phyloP scores from a whole-genome alignment of 2,888 invertebrate genomes.

The Zaprionus bogoriensis region DNA sequence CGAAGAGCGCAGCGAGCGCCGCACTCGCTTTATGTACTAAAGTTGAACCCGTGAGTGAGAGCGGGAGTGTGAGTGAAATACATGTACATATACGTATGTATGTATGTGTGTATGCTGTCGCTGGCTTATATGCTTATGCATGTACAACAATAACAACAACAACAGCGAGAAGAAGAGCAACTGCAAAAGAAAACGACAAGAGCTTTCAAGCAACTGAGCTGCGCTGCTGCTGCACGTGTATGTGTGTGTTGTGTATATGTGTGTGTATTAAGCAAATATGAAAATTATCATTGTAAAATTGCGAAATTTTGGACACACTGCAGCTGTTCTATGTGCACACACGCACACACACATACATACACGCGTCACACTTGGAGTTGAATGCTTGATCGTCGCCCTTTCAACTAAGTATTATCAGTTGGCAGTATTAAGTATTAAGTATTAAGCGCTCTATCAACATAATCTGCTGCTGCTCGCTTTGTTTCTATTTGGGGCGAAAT shows the following conservation, averaged over 20 bases:
- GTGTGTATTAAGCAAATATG: slow-evolving; percentile 32
- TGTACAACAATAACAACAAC: slow-evolving; percentile 22
- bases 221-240: slow-evolving; percentile 27
- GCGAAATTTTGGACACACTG: slow-evolving; percentile 45
- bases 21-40: slow-evolving; percentile 57
- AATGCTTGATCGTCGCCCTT: too few species aligned
- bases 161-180: slow-evolving; percentile 19
- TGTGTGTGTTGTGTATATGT: slow-evolving; percentile 2
- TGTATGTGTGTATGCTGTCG: slow-evolving; percentile 8
- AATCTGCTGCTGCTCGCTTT: not conserved
- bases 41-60: slow-evolving; percentile 54
- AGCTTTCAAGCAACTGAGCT: slow-evolving; percentile 52
- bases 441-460: not conserved
- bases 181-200: slow-evolving; percentile 14
- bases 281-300: slow-evolving; percentile 46
- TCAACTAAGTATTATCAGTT: slow-evolving; percentile 6
- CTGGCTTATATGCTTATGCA: not conserved
- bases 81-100: slow-evolving; percentile 11
- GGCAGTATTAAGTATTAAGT: not conserved
- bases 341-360: slow-evolving; percentile 1
- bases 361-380: too few species aligned
- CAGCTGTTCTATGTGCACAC: not conserved
- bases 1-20: slow-evolving; percentile 36
- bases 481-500: not conserved
- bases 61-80: slow-evolving; percentile 35